Base-by-base conservation (phyloP, 2,797 vertebrate species). In the Paramormyrops hopkinsi region DNA sequence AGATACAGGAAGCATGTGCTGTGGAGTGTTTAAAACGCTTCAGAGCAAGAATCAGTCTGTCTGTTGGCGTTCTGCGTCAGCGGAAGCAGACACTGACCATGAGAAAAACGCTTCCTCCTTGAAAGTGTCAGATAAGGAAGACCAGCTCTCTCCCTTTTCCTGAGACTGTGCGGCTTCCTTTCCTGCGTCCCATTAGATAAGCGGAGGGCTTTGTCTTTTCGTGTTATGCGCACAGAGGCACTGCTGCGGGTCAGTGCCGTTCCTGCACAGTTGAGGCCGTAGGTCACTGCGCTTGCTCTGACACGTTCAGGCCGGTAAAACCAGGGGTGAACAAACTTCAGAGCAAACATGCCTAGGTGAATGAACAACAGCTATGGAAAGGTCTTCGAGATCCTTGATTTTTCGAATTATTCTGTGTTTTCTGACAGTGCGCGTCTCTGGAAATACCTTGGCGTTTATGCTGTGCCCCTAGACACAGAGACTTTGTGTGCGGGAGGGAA, bases 141-240 rank as follows among this genome's bases (percentile, higher is more conserved):
- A 33, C 22, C 2, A 5, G 56, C 56, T 48, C 22, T 25, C 62
- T 86, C 88, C 82, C 53, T 41, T 33, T 37, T 69, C 29, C 46
- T 83, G 79, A 48, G 0, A 4, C 79, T n/a, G 91, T 90, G 91
- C 90, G 56, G 48, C n/a, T 76, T 90, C 88, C 53, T 65, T 89
- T 92, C 91, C 92, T 92, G 91, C 87, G 59, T 76, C 84, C 84
- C 88, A 8, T 88, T 89, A 89, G 90, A 92, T 91, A 92, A 93
- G 87, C 59, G 1, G 8, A 88, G 41, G 51, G 46, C 41, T 48
- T 33, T 54, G 3, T 65, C 7, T 22, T 17, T 73, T 3, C 25
- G 41, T 83, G 88, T 41, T 14, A 19, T 48, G 59, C 54, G 41
- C 89, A 83, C 65, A 59, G 8, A 89, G 53, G 69, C 50, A 88